Percentiles rank a stretch among this genome's conserved stretches.
Conservation (phyloP, 2,113 vertebrate genomes). For the Rhinopomastus cyanomelas region DNA sequence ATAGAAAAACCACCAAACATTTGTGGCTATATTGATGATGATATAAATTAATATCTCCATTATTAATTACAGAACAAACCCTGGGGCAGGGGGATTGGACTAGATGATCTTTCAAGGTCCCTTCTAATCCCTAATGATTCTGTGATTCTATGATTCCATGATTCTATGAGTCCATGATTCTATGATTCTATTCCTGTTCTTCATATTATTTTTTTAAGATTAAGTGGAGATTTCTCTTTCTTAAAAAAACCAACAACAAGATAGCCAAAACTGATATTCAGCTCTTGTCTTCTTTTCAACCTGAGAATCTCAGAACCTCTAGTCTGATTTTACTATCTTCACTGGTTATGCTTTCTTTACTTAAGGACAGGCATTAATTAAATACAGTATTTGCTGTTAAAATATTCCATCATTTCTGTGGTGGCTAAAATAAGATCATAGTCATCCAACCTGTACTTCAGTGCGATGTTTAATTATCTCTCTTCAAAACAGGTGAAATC, state of each 20-base stretch:
- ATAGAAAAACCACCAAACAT: neutral
- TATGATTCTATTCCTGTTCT: neutral
- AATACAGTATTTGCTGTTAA: slow-evolving; percentile 48
- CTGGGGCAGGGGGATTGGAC: neutral
- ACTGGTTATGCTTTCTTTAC: slow-evolving; percentile 3
- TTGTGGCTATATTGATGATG: neutral
- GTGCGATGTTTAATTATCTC: slow-evolving; percentile 54
- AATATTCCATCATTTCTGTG: slow-evolving; percentile 37
- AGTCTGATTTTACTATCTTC: neutral
- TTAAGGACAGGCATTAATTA: slow-evolving; percentile 39
- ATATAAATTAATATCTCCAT: neutral
- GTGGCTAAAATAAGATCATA: slow-evolving; percentile 53
- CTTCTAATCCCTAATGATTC: no score
- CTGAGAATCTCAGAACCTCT: neutral
- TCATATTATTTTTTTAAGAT: neutral
- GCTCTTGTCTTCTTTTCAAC: neutral
- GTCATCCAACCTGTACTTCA: slow-evolving; percentile 36
- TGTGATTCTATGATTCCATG: no score
- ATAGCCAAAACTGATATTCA: neutral
- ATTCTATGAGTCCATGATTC: no score
- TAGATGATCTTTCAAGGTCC: no score
- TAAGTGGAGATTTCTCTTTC: neutral
- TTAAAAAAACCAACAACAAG: neutral
- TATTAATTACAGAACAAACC: neutral
- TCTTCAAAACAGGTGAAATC: slow-evolving; percentile 49